Base-by-base conservation (phyloP, 2,113 vertebrate species). In the Psittacus erithacus region DNA sequence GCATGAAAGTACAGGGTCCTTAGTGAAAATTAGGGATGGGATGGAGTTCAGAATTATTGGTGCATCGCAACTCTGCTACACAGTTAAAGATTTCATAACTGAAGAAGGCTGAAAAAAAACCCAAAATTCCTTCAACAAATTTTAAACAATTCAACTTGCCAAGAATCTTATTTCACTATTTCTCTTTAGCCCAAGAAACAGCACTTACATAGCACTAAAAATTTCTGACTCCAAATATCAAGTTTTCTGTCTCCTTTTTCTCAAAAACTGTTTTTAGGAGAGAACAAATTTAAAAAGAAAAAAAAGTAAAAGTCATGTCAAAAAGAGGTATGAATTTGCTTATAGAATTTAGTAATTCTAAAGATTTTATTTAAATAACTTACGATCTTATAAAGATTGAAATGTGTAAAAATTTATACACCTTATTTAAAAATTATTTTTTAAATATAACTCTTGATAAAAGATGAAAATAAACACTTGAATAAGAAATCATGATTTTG, bases 121-220 rank as follows among this genome's bases (percentile, higher is more conserved):
- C 67, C 7, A 81, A 74, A 93, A 96, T 60, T 68, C 31, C 44
- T 59, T 85, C 92, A 94, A 90, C 80, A 95, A 95, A 93, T 95
- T 94, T 95, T 92, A 92, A 93, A 94, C 92, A 95, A 93, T 95
- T 87, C 65, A 92, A 25, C 78, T 84, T 96, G 93, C 93, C 93
- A 96, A 96, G 70, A 96, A 77, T 92, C 67, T 85, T 93, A 86
- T 80, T 84, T 95, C 46, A 28, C 59, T 73, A 62, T 62, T 97
- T 96, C 87, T 91, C 79, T 80, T 86, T 95, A 90, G 91, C 94
- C 94, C 94, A 93, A 93, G 90, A 96, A 96, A 96, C 38, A 39
- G 62, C 44, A 85, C 38, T 63, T 93, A 90, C 39, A 53, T 92
- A 90, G 97, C 71, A 82, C 80, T 63, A 94, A 92, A 79, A 65